Base-by-base conservation (phyloP, 1,140 invertebrate species). In the Heliconius nattereri region DNA sequence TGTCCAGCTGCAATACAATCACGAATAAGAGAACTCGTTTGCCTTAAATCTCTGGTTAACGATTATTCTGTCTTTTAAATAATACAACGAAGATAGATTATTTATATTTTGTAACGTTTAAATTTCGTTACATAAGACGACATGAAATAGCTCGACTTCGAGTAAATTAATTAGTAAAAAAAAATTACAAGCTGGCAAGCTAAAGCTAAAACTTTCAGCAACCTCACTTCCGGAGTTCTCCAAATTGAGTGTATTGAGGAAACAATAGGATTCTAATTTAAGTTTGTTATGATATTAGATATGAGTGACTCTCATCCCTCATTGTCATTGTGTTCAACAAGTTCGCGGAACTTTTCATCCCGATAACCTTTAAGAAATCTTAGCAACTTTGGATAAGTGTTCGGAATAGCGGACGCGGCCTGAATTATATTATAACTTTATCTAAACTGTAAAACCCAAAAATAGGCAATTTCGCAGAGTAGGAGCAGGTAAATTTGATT, bases 311-410 rank as follows among this genome's bases (percentile, higher is more conserved):
- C 74, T 75, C 23, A 23, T 60, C 60, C 54, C 35, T 40, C 54
- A 40, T 29, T 75, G 54, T 40, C 52, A 40, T 37, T 75, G 52
- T 60, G 74, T 75, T 75, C 23, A 75, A 75, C 32, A 60, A 37
- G 54, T 75, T 66, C 9, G 9, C 23, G 37, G 54, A 75, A 75
- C 54, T 60, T 75, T 75, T 66, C 29, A 66, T 75, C 74, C 37
- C 54, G 54, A 75, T 75, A 60, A 66, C 54, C 74, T 66, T 75
- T 75, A 75, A 66, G 74, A 75, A 75, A 32, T 75, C 52, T 66
- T 75, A 7, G 54, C 60, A 66, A 75, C 54, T 75, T 75, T 26
- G 32, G 37, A 29, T 37, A 29, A 75, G 29, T 60, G 74, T 40
- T 75, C 74, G 60, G 60, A 60, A 75, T 75, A 57, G 52, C 32